Evolutionary conservation across 2,113 vertebrate species (phyloP), one percentile per base, ranked within the genome.

Genomic region (Sterrhoptilus dennistouni): DNA sequence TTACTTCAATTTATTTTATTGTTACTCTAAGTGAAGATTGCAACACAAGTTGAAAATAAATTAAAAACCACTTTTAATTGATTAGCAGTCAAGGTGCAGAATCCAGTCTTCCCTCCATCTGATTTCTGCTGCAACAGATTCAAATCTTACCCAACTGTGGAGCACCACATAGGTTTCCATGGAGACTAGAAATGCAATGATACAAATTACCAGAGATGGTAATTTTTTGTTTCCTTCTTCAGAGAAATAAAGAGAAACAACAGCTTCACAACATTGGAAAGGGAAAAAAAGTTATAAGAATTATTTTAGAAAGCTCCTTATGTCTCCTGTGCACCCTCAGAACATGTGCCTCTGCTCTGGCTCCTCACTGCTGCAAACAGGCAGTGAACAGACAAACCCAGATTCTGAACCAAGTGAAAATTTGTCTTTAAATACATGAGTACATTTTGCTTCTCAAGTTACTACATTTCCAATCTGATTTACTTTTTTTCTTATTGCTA

Each of bases 111-210:
- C 60, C 63, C 68, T 93, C 76, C 29, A 25, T 83, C 35, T 44
- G 17, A 93, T 86, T 95, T 80, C 69, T 92, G 80, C 69, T 74
- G 78, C 35, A 76, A 86, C 57, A 35, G 61, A 90, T 13, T 87
- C 54, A 88, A 85, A 77, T 65, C n/a, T 83, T 88, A 88, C 16
- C 60, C n/a, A 22, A 45, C 61, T 63, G 70, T 76, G 71, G 42
- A 95, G 56, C 42, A 90, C 54, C 50, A 91, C 68, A n/a, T 14
- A 69, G 54, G 91, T 96, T 96, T 92, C 95, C 89, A 90, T 90
- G 95, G 94, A 96, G 82, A 96, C 91, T 70, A 93, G 71, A 85
- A 96, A 96, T 85, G 27, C 81, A 89, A 83, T 80, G 42, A 53
- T 74, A 94, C 87, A 90, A 91, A 87, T 91, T 91, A 90, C 38